Percentiles rank a stretch among this genome's conserved stretches.
phyloP scores from a whole-genome alignment of 2,113 vertebrate genomes.

The Climacteris rufus region DNA sequence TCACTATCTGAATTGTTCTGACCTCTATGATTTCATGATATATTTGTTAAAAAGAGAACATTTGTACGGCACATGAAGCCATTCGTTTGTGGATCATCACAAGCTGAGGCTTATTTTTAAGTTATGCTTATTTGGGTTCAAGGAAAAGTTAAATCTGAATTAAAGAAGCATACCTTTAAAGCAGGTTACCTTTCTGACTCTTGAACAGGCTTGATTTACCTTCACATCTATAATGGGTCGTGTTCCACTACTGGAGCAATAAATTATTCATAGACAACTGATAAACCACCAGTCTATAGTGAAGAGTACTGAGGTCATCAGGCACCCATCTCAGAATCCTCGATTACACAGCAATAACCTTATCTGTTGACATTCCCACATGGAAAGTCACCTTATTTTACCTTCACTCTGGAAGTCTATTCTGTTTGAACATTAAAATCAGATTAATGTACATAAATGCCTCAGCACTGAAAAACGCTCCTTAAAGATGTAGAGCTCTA shows the following conservation, averaged over 20 bases:
- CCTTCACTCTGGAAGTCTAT: neutral
- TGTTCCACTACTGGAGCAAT: neutral
- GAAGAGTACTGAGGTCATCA: neutral
- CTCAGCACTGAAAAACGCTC: neutral
- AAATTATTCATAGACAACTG: neutral
- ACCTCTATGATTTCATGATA: neutral
- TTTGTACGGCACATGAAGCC: neutral
- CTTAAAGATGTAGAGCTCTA: neutral
- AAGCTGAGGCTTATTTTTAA: neutral
- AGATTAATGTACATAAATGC: neutral
- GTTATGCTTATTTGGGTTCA: neutral
- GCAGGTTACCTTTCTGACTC: neutral
- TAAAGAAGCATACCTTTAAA: neutral
- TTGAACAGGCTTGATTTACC: neutral
- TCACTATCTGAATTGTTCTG: neutral
- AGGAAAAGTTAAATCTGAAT: neutral
- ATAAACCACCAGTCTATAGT: neutral
- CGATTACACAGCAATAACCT: neutral
- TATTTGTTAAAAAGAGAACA: neutral
- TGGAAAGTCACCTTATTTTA: neutral
- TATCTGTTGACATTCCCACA: neutral
- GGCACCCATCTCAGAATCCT: neutral
- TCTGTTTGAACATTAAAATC: neutral
- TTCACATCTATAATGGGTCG: neutral
- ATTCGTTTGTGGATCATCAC: neutral